phyloP scores from a whole-genome alignment of 2,888 invertebrate species.

The Troglohyphantes excavatus region DNA sequence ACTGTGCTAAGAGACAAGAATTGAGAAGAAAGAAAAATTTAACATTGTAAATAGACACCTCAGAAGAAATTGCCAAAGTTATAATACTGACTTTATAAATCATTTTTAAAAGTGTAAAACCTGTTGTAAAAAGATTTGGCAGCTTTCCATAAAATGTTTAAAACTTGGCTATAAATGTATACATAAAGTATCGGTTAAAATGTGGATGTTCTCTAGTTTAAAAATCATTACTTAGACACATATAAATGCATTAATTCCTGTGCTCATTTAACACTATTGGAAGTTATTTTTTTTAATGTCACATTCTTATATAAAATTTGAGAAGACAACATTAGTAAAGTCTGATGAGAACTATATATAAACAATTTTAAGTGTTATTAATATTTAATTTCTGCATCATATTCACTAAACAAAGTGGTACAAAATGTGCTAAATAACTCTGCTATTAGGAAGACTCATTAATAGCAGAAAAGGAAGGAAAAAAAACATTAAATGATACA shows the following conservation, averaged over 20 bases:
- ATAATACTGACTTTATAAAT: constrained; percentile 40
- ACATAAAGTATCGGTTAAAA: constrained; percentile 33
- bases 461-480: not conserved
- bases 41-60: constrained; percentile 61
- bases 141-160: constrained; percentile 62
- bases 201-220: constrained; percentile 7
- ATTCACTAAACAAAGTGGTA: not conserved
- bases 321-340: not conserved
- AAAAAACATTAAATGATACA: constrained; percentile 15
- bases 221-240: not conserved
- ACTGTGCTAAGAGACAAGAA: constrained; percentile 9
- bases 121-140: constrained; percentile 74
- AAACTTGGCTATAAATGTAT: constrained; percentile 42
- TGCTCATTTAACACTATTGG: not conserved
- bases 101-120: constrained; percentile 68
- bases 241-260: not conserved
- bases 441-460: not conserved
- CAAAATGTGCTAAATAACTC: not conserved
- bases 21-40: constrained; percentile 31
- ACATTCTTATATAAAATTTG: not conserved
- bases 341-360: not conserved
- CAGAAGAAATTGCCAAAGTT: not conserved
- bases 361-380: not conserved
- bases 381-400: not conserved
- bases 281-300: not conserved